phyloP scores from a whole-genome alignment of 2,113 vertebrate genomes.

The Cygnus atratus region DNA sequence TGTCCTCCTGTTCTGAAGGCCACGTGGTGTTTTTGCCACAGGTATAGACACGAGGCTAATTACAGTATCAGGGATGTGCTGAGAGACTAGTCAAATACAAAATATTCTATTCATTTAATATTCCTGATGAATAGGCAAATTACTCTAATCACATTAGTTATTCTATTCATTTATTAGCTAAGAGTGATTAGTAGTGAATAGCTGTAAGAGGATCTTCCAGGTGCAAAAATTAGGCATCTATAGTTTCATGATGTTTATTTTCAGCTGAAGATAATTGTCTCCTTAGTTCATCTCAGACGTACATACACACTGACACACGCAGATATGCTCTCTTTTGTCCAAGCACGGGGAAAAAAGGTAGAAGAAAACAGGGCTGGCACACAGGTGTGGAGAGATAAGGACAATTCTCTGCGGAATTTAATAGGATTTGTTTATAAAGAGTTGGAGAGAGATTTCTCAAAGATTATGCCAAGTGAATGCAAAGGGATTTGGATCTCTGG shows the following conservation, averaged over 20 bases:
- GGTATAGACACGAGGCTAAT: conserved; percentile 58
- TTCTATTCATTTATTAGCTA: conserved; percentile 82
- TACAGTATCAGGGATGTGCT: conserved; percentile 70
- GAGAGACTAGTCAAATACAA: conserved; percentile 71
- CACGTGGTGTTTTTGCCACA: neutral
- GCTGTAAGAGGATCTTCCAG: conserved; percentile 74
- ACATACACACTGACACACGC: conserved; percentile 19
- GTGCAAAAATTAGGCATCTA: conserved; percentile 79
- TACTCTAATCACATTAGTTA: conserved; percentile 81
- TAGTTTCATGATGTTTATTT: conserved; percentile 81
- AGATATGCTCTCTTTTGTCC: conserved; percentile 41
- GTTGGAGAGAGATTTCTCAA: conserved; percentile 49
- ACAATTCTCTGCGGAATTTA: conserved; percentile 31
- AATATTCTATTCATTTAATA: conserved; percentile 81
- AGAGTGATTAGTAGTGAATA: conserved; percentile 79
- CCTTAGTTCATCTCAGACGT: conserved; percentile 60
- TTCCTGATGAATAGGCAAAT: conserved; percentile 79
- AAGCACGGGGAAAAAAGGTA: neutral
- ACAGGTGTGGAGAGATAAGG: conserved; percentile 49
- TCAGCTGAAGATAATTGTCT: conserved; percentile 77
- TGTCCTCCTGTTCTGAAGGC: neutral
- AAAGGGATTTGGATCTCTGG: conserved; percentile 12
- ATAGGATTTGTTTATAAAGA: conserved; percentile 47
- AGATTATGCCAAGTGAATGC: conserved; percentile 39
- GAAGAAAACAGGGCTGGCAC: neutral